Evolutionary conservation across 2,888 invertebrate genomes (phyloP), one percentile per base, ranked within the genome.

Genomic region (Drosophila pegasa): DNA sequence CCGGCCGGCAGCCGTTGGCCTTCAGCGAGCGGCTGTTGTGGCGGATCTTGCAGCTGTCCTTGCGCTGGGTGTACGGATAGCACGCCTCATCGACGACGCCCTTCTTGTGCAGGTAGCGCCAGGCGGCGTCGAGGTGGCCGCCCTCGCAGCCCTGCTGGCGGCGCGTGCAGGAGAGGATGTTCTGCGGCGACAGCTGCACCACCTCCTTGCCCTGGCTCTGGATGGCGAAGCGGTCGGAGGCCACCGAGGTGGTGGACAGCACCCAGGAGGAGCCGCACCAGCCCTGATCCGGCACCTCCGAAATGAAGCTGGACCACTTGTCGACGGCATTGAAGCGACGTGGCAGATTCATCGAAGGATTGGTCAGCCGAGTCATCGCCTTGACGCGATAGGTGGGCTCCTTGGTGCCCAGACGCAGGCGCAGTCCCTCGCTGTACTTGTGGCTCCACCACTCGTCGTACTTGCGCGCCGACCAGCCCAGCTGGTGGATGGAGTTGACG

Each of bases 261-360:
- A 98, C 98, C 98, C 98, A 99, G 2, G 98, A 98, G 0, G 98
- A 95, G 0, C 96, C 98, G 90, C 98, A 92, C 93, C 95, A 94
- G 20, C 94, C 94, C 92, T 96, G 96, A 92, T 96, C 96, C 5
- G 94, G 93, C 5, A 96, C 92, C 0, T 94, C 94, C 0, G 96
- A 94, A 54, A 98, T 95, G 80, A 94, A 94, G 2, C 93, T 93
- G 0, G 94, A 94, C 98, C 98, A 98, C 54, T 94, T 94, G 0
- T 93, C 90, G 14, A 96, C 93, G 0, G 97, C 93, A 90, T 98
- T 97, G 91, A 98, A 99, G 41, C 93, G 89, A 14, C 90, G 90
- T 0, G 97, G 97, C 72, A 97, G 92, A 0, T 90, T 67, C 29
- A 79, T 67, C 4, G 80, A 58, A 33, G 87, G 88, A 62, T 89